Evolutionary conservation across 2,797 vertebrate genomes (phyloP).

Genomic region (Sylvia borin): DNA sequence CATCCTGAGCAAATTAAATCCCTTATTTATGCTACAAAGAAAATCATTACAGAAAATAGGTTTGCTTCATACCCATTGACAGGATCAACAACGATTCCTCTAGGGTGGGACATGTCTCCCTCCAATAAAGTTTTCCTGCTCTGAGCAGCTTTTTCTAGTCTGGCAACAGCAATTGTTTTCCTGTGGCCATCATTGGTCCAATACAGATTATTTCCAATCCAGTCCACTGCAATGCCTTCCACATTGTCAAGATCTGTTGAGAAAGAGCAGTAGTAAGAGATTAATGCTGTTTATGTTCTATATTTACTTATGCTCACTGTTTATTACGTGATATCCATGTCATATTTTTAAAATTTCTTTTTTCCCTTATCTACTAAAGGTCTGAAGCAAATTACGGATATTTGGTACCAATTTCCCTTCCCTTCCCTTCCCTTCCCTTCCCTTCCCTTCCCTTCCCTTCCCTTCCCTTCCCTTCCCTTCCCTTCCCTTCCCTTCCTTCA

Average conservation of each 20-base stretch:
- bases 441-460: too few relatives aligned
- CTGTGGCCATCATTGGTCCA: slow-evolving; percentile 98
- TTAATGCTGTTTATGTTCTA: not conserved
- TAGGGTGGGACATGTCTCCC: slow-evolving; percentile 96
- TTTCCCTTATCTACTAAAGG: not conserved
- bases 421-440: too few relatives aligned
- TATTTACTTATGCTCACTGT: not conserved
- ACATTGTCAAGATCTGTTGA: slow-evolving; percentile 93
- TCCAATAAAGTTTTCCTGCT: slow-evolving; percentile 93
- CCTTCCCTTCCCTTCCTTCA: too few relatives aligned
- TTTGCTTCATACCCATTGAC: slow-evolving; percentile 85
- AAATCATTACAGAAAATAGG: not conserved
- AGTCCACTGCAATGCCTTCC: slow-evolving; percentile 98
- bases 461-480: too few relatives aligned
- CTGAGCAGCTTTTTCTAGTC: slow-evolving; percentile 89
- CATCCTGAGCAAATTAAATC: not conserved
- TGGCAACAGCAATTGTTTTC: slow-evolving; percentile 94
- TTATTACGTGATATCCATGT: not conserved
- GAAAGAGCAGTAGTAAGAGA: not conserved
- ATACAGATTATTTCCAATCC: slow-evolving; percentile 97
- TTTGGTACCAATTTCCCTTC: not conserved
- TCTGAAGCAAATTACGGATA: not conserved
- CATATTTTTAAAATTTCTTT: not conserved
- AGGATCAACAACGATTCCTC: slow-evolving; percentile 98
- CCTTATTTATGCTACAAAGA: not conserved